phyloP scores from a whole-genome alignment of 1,140 invertebrate species.

The Argopecten irradians region DNA sequence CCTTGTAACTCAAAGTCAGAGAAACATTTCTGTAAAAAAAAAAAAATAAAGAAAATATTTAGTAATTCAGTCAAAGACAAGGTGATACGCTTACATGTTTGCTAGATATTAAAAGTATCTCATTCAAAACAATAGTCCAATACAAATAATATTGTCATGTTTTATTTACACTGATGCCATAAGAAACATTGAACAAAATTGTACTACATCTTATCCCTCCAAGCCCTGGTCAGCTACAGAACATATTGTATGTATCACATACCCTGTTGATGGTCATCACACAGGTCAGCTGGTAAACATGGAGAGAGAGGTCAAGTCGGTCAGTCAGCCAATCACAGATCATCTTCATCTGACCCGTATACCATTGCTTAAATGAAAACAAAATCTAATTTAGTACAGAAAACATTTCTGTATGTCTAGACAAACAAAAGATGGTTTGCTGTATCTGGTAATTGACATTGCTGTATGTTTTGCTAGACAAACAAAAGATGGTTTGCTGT shows the following conservation, averaged over 20 bases:
- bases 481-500: too few relatives aligned
- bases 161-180: too few relatives aligned
- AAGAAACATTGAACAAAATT: too few relatives aligned
- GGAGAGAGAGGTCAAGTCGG: conserved; percentile 93
- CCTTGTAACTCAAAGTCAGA: conserved; percentile 99
- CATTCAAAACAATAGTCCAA: too few relatives aligned
- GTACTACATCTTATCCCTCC: neutral
- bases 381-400: too few relatives aligned
- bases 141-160: too few relatives aligned
- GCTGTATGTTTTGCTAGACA: too few relatives aligned
- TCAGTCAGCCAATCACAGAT: conserved; percentile 97
- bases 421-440: too few relatives aligned
- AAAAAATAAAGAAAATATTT: conserved; percentile 52
- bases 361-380: conserved; percentile 87
- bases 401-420: too few relatives aligned
- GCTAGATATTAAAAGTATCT: too few relatives aligned
- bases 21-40: conserved; percentile 92
- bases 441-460: too few relatives aligned
- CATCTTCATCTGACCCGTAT: conserved; percentile 94
- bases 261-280: conserved; percentile 97
- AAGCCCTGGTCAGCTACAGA: neutral
- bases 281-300: conserved; percentile 97
- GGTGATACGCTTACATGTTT: too few relatives aligned
- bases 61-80: neutral
- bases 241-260: conserved; percentile 61